Base-by-base conservation (phyloP, 2,113 vertebrate species). In the Equus przewalskii region DNA sequence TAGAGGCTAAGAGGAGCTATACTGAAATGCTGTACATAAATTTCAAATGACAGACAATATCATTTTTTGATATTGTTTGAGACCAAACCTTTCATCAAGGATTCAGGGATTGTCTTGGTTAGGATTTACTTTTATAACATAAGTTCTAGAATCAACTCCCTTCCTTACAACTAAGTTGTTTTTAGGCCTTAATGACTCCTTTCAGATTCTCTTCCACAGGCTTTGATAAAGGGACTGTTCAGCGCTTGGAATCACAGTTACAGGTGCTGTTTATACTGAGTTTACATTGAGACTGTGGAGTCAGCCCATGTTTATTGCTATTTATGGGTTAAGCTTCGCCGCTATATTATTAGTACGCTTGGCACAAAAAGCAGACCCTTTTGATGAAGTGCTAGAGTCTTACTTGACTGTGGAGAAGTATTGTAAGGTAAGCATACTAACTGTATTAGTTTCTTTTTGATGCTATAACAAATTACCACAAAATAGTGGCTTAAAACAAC, bases 11-110 rank as follows among this genome's bases (percentile, higher is more conserved):
- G 15, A 81, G 7, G 5, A 90, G 1, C 1, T 58, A 28, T 60
- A 13, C 4, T 89, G 24, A 83, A 89, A 49, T 56, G 8, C 11
- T 83, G 6, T 24, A 60, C 3, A 67, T 79, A 88, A 46, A 67
- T 81, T 72, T 54, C 44, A 73, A 94, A 79, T 80, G 64, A 84
- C 64, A 87, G 88, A 58, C n/a, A 73, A 26, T 46, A 93, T 41
- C n/a, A 54, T 79, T 13, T 87, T 91, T 82, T 84, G 46, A 15
- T 65, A 64, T 56, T 58, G 2, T 15, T 95, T 79, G 10, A 73
- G 3, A n/a, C 8, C 11, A 87, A 92, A 56, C 0, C 6, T 91
- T 91, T 80, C n/a, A 36, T 80, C 10, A 84, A 36, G 10, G 4
- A 67, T 75, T 80, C 30, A 62, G 18, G 44, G 14, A 7, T 54